phyloP scores from a whole-genome alignment of 2,888 invertebrate species.

The Trachelus iudaicus region DNA sequence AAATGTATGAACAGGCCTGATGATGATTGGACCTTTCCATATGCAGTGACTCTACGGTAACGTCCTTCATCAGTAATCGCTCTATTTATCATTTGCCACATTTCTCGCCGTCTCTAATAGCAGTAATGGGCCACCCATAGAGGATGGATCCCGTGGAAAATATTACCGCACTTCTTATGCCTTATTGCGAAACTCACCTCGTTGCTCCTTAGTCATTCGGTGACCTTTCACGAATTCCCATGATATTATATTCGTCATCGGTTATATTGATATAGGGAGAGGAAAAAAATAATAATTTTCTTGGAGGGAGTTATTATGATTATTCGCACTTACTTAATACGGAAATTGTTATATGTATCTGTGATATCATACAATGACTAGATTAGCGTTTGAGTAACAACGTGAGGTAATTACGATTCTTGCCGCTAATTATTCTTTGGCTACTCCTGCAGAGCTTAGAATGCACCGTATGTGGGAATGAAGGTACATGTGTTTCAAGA shows the following conservation, averaged over 20 bases:
- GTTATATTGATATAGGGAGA: slow-evolving; percentile 1
- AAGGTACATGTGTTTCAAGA: not conserved
- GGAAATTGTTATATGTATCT: not conserved
- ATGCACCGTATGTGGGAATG: not conserved
- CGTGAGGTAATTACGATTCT: not conserved
- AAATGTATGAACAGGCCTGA: slow-evolving; percentile 23
- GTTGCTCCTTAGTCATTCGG: not conserved
- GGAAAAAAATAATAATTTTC: not conserved
- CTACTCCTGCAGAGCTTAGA: not conserved
- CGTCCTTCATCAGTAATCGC: slow-evolving; percentile 52
- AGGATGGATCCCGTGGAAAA: slow-evolving; percentile 35
- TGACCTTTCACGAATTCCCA: not conserved
- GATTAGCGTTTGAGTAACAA: not conserved
- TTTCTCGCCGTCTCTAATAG: slow-evolving; percentile 49
- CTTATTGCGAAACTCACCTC: slow-evolving; percentile 2
- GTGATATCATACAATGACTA: not conserved
- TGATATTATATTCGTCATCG: slow-evolving; percentile 1
- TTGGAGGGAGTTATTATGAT: not conserved
- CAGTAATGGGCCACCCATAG: slow-evolving; percentile 48
- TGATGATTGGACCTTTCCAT: slow-evolving; percentile 56
- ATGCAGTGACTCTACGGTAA: slow-evolving; percentile 29
- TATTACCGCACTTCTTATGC: slow-evolving; percentile 28
- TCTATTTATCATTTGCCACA: slow-evolving; percentile 59
- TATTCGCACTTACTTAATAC: not conserved
- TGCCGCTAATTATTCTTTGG: not conserved